A percentile compares a stretch with the other conserved stretches of the same genome.
Conservation (phyloP, 2,888 invertebrate genomes). For the Crematogaster levior region DNA sequence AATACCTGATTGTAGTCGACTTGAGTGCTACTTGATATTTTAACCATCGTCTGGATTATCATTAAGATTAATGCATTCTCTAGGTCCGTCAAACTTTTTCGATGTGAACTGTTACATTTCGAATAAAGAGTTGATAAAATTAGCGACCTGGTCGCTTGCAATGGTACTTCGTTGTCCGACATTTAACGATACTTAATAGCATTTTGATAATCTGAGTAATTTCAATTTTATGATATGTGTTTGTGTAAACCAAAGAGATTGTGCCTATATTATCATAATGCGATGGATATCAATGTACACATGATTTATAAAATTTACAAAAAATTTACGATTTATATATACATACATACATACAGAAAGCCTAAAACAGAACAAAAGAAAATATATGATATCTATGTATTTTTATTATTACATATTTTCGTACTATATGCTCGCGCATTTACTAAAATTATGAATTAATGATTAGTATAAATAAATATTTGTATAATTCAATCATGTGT, state of each 20-base stretch:
- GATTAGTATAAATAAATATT: constrained; percentile 9
- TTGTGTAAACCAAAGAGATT: constrained; percentile 43
- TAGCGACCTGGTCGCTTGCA: background rate
- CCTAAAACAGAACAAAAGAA: background rate
- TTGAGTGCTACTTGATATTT: background rate
- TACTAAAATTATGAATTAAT: constrained; percentile 2
- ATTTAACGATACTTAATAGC: constrained; percentile 34
- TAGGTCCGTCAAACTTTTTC: constrained; percentile 53
- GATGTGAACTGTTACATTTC: background rate
- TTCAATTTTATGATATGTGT: constrained; percentile 15
- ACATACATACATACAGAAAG: background rate
- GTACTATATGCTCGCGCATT: background rate
- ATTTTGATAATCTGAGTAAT: constrained; percentile 47
- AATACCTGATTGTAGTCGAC: background rate
- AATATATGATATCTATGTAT: background rate
- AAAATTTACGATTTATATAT: too few species aligned
- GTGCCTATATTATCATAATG: constrained; percentile 48
- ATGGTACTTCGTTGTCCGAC: background rate
- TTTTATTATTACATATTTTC: background rate
- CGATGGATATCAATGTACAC: background rate
- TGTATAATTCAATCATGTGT: background rate
- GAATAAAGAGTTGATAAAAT: background rate
- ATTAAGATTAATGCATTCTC: constrained; percentile 48
- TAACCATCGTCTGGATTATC: background rate
- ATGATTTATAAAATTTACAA: background rate